Base-by-base conservation (phyloP, 2,113 vertebrate genomes). In the Hippocampus guttulatus region DNA sequence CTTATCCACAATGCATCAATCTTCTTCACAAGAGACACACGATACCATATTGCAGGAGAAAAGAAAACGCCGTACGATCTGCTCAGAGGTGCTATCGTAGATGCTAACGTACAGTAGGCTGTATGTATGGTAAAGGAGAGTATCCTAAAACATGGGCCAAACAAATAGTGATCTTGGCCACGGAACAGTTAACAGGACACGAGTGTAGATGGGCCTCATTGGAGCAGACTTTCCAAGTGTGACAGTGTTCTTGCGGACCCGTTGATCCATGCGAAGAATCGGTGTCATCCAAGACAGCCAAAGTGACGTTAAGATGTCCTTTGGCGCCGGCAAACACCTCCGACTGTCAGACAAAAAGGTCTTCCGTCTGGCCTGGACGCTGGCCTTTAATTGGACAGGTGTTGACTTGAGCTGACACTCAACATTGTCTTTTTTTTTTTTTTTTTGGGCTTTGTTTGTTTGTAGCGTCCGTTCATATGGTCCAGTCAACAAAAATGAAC, bases 1-100 rank as follows among this genome's bases (percentile, higher is more conserved):
- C 85, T 87, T 82, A 87, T 73, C 73, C 80, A 78, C 64, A 72
- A 88, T 77, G 81, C 84, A 84, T 88, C 87, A 73, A 76, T 82
- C 78, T 51, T 54, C 74, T 76, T 65, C 74, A 62, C 43, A 73
- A 71, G 71, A 66, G 61, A 61, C 58, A 82, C 65, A 66, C 73
- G 74, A 80, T 68, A 80, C 75, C 79, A 27, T 69, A 73, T 73
- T 79, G 81, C 81, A 78, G 82, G 74, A 74, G 70, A 76, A 33
- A 76, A 54, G 78, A 33, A 75, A 58, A 64, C n/a, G 51, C 25
- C 25, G 55, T 16, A 21, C 6, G 51, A 55, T 40, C 49, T 25
- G 66, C 7, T 51, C 18, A 51, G n/a, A 9, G n/a, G n/a, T 4
- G 1, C 55, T 8, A 61, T 18, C 27, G 16, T 20, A 18, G 2